Base-by-base conservation (phyloP, 1,140 invertebrate genomes). In the Eriocheir sinensis region DNA sequence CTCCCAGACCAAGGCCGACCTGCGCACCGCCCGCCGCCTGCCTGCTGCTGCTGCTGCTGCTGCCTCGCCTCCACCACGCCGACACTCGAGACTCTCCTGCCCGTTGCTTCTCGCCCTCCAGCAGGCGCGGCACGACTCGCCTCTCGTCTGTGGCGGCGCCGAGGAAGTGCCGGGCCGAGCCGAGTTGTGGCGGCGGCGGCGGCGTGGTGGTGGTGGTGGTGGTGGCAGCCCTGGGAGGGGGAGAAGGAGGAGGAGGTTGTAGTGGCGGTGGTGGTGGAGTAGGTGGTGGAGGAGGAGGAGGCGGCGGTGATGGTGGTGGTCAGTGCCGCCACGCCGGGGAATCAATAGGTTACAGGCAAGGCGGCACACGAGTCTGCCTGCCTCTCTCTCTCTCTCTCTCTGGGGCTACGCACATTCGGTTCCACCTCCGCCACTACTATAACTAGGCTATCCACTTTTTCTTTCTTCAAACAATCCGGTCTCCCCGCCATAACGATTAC, bases 271-370 rank as follows among this genome's bases (percentile, higher is more conserved):
- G 81, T 34, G 38, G 81, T n/a, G 21, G 34, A 41, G 34, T 15
- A 41, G 81, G 81, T 41, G 81, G 81, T 27, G 38, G 81, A 36
- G 53, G 15, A 27, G 53, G 38, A 60, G 34, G 60, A 36, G 53
- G 53, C 72, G 48, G 53, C 9, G 32, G 48, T 38, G n/a, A 30
- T 90, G 21, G 48, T 90, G 34, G 89, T 90, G 89, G 48, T 38
- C 89, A 90, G 48, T 90, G 48, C 89, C 89, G 38, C 88, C 41
- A 89, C 89, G n/a, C 89, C 44, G 48, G 32, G 53, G 89, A 90
- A 90, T 90, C 89, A 72, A 90, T 90, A 90, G 89, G 89, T 90
- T 72, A 90, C 89, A 90, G 89, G 53, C 27, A 72, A 90, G 89
- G 89, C 89, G 89, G 48, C 38, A 60, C 89, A 72, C 89, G n/a